phyloP scores from a whole-genome alignment of 2,797 vertebrate species.

The Ctenopoma kingsleyae region DNA sequence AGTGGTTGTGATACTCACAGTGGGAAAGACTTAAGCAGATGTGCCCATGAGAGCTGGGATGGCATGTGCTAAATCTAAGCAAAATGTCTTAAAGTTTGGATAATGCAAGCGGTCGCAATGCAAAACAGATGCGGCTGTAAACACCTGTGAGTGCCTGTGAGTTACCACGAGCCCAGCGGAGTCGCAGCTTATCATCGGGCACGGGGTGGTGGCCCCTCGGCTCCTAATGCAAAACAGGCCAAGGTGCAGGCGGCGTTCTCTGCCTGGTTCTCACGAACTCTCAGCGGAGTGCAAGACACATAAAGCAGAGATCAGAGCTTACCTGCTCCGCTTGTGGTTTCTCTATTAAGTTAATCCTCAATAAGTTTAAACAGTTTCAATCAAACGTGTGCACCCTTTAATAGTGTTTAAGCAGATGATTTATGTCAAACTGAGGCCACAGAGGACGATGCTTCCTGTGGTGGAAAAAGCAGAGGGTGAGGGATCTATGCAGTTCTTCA shows the following conservation, averaged over 20 bases:
- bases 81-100: slow-evolving; percentile 57
- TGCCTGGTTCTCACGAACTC: slow-evolving; percentile 74
- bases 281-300: slow-evolving; percentile 29
- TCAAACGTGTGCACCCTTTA: slow-evolving; percentile 31
- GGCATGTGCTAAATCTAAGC: slow-evolving; percentile 65
- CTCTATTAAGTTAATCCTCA: slow-evolving; percentile 56
- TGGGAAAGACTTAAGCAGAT: slow-evolving; percentile 51
- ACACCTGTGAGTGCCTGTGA: slow-evolving; percentile 81
- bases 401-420: slow-evolving; percentile 38
- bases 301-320: slow-evolving; percentile 53
- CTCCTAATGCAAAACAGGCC: slow-evolving; percentile 84
- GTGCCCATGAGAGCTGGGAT: slow-evolving; percentile 37
- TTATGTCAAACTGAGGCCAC: slow-evolving; percentile 44
- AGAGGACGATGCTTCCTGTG: slow-evolving; percentile 21
- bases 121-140: slow-evolving; percentile 84
- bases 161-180: slow-evolving; percentile 58
- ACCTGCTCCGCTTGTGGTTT: slow-evolving; percentile 51
- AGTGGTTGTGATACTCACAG: slow-evolving; percentile 20
- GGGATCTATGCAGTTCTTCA: slow-evolving; percentile 7
- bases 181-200: slow-evolving; percentile 77
- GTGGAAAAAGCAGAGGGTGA: slow-evolving; percentile 36
- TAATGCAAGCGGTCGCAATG: slow-evolving; percentile 59
- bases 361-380: slow-evolving; percentile 39
- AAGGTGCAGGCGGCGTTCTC: slow-evolving; percentile 40
- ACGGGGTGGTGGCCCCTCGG: slow-evolving; percentile 67